Percentiles rank a stretch among this genome's conserved stretches.
Evolutionary conservation across 2,113 vertebrate species (phyloP).

Genomic region (Mormoops blainvillei): DNA sequence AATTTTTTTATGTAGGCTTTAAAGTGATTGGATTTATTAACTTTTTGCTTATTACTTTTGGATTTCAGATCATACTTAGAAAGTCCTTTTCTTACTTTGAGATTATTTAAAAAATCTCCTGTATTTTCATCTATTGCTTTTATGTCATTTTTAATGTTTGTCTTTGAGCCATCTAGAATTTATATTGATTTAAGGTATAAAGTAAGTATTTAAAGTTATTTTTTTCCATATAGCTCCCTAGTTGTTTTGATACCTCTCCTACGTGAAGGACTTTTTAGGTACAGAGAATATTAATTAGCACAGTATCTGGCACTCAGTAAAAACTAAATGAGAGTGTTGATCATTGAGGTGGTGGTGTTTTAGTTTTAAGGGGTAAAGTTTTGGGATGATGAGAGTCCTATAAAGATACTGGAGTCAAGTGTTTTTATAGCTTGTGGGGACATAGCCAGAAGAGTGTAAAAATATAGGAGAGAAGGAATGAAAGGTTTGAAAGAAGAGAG

Average conservation of each 20-base stretch:
- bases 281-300: neutral
- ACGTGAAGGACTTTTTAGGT: neutral
- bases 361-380: neutral
- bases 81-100: neutral
- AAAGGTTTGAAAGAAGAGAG: neutral
- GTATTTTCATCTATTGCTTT: slow-evolving; percentile 2
- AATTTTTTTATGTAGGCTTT: neutral
- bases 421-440: neutral
- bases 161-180: neutral
- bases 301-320: neutral
- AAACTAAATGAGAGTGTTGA: neutral
- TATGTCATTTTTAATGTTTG: neutral
- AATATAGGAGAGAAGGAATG: neutral
- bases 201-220: neutral
- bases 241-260: neutral
- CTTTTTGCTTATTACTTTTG: neutral
- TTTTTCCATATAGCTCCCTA: neutral
- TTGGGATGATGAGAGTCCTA: neutral
- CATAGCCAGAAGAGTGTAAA: neutral
- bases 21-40: neutral
- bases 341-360: neutral
- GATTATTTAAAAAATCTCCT: neutral
- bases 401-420: neutral
- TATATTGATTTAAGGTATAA: neutral
- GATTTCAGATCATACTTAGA: neutral